phyloP scores from a whole-genome alignment of 2,113 vertebrate genomes.

The Carassius gibelio region DNA sequence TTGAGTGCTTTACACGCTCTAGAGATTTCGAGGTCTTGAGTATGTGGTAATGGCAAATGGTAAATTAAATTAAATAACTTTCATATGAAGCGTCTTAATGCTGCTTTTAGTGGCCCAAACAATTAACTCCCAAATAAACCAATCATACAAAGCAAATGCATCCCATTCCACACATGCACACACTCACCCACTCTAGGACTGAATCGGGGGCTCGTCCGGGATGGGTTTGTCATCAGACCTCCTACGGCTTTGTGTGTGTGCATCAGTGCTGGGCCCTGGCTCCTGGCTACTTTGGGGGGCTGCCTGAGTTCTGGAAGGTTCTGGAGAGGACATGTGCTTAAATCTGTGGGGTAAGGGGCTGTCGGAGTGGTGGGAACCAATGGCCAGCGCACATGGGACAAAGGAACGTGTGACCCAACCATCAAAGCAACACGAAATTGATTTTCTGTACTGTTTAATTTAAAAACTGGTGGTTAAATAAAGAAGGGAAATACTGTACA shows the following conservation, averaged over 20 bases:
- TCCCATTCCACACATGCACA: slow-evolving; percentile 3
- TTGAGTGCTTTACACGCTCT: background rate
- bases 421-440: too few species aligned
- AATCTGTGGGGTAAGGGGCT: slow-evolving; percentile 86
- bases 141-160: background rate
- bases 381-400: slow-evolving; percentile 67
- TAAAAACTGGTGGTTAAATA: background rate
- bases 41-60: background rate
- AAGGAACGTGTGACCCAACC: background rate
- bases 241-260: slow-evolving; percentile 69
- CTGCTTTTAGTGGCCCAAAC: slow-evolving; percentile 2
- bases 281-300: slow-evolving; percentile 82
- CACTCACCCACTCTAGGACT: slow-evolving; percentile 87
- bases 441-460: too few species aligned
- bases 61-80: background rate
- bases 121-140: background rate
- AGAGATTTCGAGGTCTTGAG: background rate
- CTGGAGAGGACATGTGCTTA: slow-evolving; percentile 84
- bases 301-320: slow-evolving; percentile 85
- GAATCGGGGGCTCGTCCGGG: slow-evolving; percentile 80
- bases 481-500: background rate
- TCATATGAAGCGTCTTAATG: background rate
- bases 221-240: slow-evolving; percentile 61
- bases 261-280: slow-evolving; percentile 71
- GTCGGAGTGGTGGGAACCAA: slow-evolving; percentile 90